Evolutionary conservation across 2,888 invertebrate species (phyloP).

Genomic region (Dryobotodes eremita): DNA sequence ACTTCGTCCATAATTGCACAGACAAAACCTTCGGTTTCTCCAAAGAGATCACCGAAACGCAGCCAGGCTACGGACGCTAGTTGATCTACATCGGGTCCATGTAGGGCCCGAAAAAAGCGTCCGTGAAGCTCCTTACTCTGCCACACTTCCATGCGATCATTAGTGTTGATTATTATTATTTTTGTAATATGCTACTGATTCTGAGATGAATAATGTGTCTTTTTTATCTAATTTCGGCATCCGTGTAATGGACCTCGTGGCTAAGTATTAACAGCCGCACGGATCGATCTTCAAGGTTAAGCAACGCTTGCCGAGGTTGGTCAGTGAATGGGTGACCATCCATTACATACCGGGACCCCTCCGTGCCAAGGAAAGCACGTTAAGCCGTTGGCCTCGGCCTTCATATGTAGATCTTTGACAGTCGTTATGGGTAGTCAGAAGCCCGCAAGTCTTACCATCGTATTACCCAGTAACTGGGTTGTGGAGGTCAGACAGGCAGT

Average conservation of each 20-base stretch:
- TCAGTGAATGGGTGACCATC: neutral
- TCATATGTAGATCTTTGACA: neutral
- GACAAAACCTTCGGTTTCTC: no score
- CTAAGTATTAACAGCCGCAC: neutral
- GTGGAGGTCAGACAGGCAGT: neutral
- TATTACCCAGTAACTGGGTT: neutral
- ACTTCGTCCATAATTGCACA: no score
- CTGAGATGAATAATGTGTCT: slow-evolving; percentile 25
- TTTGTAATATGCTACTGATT: slow-evolving; percentile 27
- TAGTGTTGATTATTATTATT: no score
- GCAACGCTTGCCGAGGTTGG: neutral
- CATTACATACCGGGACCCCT: neutral
- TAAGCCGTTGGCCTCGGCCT: neutral
- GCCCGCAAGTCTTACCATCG: neutral
- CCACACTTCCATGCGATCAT: no score
- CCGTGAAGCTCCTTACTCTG: no score
- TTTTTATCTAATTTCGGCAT: neutral
- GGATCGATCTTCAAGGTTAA: neutral
- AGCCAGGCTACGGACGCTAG: no score
- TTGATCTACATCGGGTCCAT: no score
- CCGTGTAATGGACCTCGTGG: neutral
- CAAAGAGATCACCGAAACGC: no score
- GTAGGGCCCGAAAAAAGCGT: no score
- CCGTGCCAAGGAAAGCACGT: neutral
- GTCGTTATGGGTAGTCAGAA: neutral